Evolutionary conservation across 2,113 vertebrate species (phyloP).

Genomic region (Aphyosemion australe): DNA sequence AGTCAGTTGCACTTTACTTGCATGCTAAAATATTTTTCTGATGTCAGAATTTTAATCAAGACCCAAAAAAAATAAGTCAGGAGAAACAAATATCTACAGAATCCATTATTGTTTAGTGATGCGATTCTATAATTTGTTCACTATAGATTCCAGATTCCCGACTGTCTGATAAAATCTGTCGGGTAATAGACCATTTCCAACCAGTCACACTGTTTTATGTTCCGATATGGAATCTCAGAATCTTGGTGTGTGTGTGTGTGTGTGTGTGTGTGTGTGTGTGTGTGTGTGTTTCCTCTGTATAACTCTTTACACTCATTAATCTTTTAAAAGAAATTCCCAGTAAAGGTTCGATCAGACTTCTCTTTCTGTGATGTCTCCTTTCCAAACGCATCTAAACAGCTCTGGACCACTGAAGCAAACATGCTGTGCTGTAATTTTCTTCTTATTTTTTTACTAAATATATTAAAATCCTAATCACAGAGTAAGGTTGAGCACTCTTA

Average conservation of each 20-base stretch:
- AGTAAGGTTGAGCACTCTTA: not conserved
- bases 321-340: constrained; percentile 54
- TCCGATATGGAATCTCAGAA: constrained; percentile 64
- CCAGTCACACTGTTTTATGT: constrained; percentile 51
- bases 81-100: constrained; percentile 27
- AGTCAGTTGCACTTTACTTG: too few species aligned
- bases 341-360: constrained; percentile 39
- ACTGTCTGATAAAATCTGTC: constrained; percentile 63
- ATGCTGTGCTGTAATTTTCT: not conserved
- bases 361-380: constrained; percentile 21
- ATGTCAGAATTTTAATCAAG: not conserved
- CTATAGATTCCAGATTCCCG: constrained; percentile 50
- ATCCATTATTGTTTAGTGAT: constrained; percentile 39
- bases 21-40: too few species aligned
- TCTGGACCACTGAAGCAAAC: not conserved
- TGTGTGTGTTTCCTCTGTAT: constrained; percentile 23
- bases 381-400: constrained; percentile 40
- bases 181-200: constrained; percentile 65
- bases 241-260: constrained; percentile 36
- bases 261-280: constrained; percentile 9
- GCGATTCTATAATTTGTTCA: constrained; percentile 51
- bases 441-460: not conserved
- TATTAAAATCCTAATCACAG: not conserved
- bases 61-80: constrained; percentile 15
- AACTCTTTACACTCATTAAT: constrained; percentile 53